Conservation (phyloP, 1,140 invertebrate genomes). For the Potamilus streckersoni region DNA sequence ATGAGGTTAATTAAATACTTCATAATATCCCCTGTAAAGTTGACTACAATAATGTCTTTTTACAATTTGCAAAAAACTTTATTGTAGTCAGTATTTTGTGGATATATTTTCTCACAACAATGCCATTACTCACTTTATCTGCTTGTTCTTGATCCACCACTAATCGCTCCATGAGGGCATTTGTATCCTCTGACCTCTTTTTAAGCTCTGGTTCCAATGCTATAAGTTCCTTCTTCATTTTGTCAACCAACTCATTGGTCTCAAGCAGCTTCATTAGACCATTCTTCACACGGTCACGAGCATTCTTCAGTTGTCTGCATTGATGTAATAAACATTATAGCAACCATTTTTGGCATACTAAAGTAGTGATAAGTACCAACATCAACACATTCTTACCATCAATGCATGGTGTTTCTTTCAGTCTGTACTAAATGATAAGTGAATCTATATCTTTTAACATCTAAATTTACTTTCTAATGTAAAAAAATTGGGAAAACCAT, state of each 20-base stretch:
- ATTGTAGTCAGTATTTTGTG: too few species aligned
- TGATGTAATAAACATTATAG: slow-evolving; percentile 4
- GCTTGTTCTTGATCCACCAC: slow-evolving; percentile 68
- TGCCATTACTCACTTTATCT: slow-evolving; percentile 55
- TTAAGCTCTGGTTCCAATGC: slow-evolving; percentile 68
- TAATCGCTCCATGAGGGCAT: slow-evolving; percentile 66
- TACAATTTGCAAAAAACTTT: too few species aligned
- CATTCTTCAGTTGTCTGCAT: slow-evolving; percentile 58
- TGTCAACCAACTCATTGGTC: slow-evolving; percentile 67
- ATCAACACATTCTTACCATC: background rate
- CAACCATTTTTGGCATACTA: background rate
- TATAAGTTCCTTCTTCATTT: slow-evolving; percentile 68
- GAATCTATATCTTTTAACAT: too few species aligned
- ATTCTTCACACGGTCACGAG: slow-evolving; percentile 65
- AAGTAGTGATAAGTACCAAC: background rate
- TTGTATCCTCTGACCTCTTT: slow-evolving; percentile 66
- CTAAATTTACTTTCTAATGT: too few species aligned
- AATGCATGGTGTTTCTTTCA: too few species aligned
- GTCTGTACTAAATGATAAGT: too few species aligned
- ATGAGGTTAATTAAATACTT: too few species aligned
- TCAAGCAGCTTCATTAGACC: slow-evolving; percentile 67
- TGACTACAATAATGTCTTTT: too few species aligned
- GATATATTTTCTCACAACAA: too few species aligned
- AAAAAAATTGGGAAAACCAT: too few species aligned
- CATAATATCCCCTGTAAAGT: too few species aligned